Base-by-base conservation (phyloP, 2,888 invertebrate genomes). In the Brenthis hecate region DNA sequence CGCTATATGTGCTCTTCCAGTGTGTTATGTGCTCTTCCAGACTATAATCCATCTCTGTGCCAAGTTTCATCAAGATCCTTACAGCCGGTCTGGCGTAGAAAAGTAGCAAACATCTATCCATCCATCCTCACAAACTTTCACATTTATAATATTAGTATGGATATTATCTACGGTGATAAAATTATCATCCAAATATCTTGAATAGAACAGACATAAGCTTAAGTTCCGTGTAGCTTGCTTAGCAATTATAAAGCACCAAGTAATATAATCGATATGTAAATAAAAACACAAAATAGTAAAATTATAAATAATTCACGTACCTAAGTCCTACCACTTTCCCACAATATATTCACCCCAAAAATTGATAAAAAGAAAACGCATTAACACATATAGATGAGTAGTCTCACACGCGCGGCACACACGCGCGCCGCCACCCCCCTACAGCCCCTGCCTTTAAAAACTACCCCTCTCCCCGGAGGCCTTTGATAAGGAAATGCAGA, bases 351-450 rank as follows among this genome's bases (percentile, higher is more conserved):
- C 87, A 87, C 87, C 85, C 81, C 78, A 87, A 85, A 91, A 91
- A 91, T 92, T 92, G 91, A 91, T 92, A 92, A 92, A 92, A 92
- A 92, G 91, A 92, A 92, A 92, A 92, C 92, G 91, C 92, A 92
- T 92, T 92, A 92, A 91, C 92, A 92, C 92, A 91, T 92, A 92
- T 92, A 92, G 87, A 89, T 90, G 90, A 91, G 83, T 87, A 85
- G 88, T 87, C 86, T 85, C 86, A 89, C 88, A 88, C 83, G 83
- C 75, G 79, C 75, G 77, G 82, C 84, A 84, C 76, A 78, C 77
- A 74, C 74, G 66, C 71, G 57, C 75, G 70, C 72, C 61, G 69
- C 73, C 79, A 77, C 78, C 80, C 82, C 82, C 77, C 73, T 76
- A 43, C 36, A 69, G 47, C 74, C 73, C 75, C 16, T 83, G 83